Conservation (phyloP, 2,113 vertebrate species). For the Lethenteron reissneri region DNA sequence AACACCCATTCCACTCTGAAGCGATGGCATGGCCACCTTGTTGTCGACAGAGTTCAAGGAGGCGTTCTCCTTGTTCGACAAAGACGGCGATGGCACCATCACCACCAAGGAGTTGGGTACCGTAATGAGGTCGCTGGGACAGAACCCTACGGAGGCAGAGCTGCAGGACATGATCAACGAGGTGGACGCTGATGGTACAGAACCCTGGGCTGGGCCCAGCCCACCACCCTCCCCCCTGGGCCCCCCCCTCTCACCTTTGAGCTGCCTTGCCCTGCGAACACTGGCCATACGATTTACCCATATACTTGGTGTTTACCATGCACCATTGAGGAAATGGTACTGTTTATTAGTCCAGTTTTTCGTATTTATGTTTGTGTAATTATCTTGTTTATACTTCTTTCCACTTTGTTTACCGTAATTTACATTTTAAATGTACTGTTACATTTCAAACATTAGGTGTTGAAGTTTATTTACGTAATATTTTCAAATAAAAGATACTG, state of each 20-base stretch:
- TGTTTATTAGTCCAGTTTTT: background rate
- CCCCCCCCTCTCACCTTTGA: too few species aligned
- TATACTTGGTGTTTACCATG: too few species aligned
- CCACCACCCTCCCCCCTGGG: too few species aligned
- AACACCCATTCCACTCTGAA: too few species aligned
- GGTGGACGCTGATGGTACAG: conserved; percentile 80
- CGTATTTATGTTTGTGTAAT: background rate
- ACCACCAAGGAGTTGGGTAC: conserved; percentile 98
- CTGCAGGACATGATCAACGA: conserved; percentile 99
- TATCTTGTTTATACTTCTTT: background rate
- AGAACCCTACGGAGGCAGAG: conserved; percentile 94
- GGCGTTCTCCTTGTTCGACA: conserved; percentile 98
- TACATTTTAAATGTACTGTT: too few species aligned
- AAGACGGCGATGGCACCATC: conserved; percentile 97
- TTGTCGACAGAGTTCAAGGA: conserved; percentile 84
- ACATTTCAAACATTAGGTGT: too few species aligned
- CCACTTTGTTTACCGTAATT: background rate
- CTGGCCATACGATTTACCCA: too few species aligned
- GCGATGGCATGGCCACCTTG: background rate
- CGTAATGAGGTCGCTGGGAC: conserved; percentile 92
- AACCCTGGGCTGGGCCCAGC: too few species aligned
- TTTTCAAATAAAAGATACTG: too few species aligned
- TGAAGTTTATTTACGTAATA: too few species aligned
- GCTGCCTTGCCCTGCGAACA: too few species aligned
- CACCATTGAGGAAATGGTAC: background rate